Percentiles rank a stretch among this genome's conserved stretches.
Conservation (phyloP, 2,797 vertebrate genomes). For the Neopelma chrysocephalum region DNA sequence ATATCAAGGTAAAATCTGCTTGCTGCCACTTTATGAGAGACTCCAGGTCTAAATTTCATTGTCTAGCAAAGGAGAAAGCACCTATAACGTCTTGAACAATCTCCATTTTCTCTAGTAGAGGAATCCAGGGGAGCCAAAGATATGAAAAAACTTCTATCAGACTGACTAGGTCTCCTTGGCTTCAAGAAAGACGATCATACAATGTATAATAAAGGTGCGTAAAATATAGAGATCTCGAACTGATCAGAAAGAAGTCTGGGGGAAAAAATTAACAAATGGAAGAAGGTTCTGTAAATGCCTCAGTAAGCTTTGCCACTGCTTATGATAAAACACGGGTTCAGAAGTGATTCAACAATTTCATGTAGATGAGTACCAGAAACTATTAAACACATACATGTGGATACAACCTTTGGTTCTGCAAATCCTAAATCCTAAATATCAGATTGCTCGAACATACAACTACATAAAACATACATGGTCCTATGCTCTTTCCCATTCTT, state of each 20-base stretch:
- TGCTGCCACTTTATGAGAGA: not conserved
- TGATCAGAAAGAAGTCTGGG: not conserved
- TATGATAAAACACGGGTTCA: not conserved
- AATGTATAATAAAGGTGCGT: not conserved
- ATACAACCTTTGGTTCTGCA: not conserved
- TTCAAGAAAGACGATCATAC: not conserved
- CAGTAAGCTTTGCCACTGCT: not conserved
- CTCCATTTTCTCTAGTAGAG: not conserved
- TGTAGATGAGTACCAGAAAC: not conserved
- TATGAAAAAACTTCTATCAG: not conserved
- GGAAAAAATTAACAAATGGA: not conserved
- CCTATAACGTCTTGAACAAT: not conserved
- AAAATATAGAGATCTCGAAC: not conserved
- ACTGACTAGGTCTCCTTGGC: not conserved
- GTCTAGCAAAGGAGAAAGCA: not conserved
- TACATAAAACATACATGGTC: no score
- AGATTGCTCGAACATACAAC: not conserved
- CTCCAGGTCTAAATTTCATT: not conserved
- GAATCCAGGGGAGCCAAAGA: not conserved
- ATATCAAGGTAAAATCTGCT: not conserved
- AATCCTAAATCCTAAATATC: not conserved
- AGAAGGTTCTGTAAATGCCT: not conserved
- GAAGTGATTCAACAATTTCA: not conserved
- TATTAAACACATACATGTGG: not conserved
- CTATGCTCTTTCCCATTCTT: not conserved